Evolutionary conservation across 2,888 invertebrate species (phyloP).

Genomic region (Heliconius erato): DNA sequence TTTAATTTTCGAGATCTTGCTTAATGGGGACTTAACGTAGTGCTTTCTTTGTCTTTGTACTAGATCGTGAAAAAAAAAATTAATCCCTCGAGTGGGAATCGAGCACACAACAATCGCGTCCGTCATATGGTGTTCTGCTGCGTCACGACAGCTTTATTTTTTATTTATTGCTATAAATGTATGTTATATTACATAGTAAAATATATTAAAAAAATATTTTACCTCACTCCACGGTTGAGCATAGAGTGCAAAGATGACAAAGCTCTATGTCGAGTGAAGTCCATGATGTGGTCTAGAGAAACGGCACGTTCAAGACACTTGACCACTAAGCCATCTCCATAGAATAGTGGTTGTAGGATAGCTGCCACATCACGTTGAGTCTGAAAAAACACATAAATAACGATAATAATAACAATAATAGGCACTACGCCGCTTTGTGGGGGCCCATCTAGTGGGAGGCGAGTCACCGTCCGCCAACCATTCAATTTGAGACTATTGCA

Average conservation of each 20-base stretch:
- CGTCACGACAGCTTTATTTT: too few species aligned
- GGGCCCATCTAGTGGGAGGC: too few species aligned
- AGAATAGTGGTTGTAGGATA: constrained; percentile 94
- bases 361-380: constrained; percentile 96
- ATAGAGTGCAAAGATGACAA: constrained; percentile 98
- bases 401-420: too few species aligned
- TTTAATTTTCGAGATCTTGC: not conserved
- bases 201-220: constrained; percentile 52
- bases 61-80: too few species aligned
- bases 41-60: too few species aligned
- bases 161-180: too few species aligned
- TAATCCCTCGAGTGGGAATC: not conserved
- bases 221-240: constrained; percentile 96
- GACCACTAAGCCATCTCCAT: constrained; percentile 96
- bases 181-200: not conserved
- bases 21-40: not conserved
- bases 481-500: too few species aligned
- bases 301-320: constrained; percentile 96
- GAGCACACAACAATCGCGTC: too few species aligned
- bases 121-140: too few species aligned
- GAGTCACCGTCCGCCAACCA: too few species aligned
- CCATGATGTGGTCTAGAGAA: constrained; percentile 99
- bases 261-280: constrained; percentile 98
- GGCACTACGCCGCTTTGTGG: too few species aligned
- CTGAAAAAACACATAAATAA: constrained; percentile 67